Percentiles rank a stretch among this genome's conserved stretches.
Conservation (phyloP, 2,113 vertebrate genomes). For the Chaetura pelagica region DNA sequence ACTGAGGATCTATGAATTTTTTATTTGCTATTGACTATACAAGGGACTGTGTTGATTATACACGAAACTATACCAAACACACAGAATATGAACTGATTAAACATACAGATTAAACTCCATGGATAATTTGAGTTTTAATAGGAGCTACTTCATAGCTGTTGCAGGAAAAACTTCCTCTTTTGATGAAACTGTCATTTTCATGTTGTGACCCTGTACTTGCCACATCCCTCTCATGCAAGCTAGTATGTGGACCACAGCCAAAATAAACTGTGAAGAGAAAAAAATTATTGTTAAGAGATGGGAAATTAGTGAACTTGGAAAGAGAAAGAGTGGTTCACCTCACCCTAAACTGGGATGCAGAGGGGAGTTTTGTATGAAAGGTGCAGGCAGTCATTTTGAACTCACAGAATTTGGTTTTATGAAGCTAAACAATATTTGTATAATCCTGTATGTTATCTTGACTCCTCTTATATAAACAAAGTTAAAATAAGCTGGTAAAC, state of each 20-base stretch:
- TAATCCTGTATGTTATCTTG: background rate
- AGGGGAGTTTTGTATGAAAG: background rate
- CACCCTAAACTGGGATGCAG: background rate
- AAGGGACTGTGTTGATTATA: background rate
- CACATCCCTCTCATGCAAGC: background rate
- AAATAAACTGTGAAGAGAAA: background rate
- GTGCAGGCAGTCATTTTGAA: background rate
- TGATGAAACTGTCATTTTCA: background rate
- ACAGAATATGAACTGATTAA: background rate
- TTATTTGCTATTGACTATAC: background rate
- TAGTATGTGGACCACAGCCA: background rate
- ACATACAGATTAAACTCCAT: background rate
- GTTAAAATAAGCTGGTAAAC: background rate
- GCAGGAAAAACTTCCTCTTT: background rate
- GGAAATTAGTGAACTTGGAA: background rate
- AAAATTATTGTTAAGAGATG: background rate
- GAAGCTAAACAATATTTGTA: background rate
- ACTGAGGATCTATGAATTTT: background rate
- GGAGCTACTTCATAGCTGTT: background rate
- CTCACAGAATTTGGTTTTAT: background rate
- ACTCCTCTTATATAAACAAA: background rate
- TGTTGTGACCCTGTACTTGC: background rate
- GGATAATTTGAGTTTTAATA: background rate
- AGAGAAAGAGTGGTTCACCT: background rate
- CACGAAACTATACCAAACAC: background rate